These are phyloP conservation scores for Drosophila repletoides DNA, from an alignment of 1,140 invertebrate genomes.

Conservation along the genomic window DNA sequence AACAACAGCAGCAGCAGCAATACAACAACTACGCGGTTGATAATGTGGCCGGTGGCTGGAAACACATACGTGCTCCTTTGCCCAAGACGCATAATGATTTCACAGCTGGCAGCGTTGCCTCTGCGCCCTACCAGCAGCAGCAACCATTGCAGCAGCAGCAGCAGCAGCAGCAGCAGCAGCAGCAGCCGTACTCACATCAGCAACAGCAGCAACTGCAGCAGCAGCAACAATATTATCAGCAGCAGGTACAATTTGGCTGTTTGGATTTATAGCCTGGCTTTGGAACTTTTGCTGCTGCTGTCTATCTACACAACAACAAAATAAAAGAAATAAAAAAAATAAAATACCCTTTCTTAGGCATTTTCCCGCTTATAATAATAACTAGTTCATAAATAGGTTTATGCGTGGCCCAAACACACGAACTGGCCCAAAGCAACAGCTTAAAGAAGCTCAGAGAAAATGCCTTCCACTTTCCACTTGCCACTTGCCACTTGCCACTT, in stretches of 20 bases:
- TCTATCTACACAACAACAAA: constrained; percentile 22
- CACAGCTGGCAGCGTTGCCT: constrained; percentile 24
- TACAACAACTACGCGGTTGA: constrained; percentile 29
- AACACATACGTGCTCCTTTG: constrained; percentile 64
- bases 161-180: constrained; percentile 24
- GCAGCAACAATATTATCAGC: constrained; percentile 79
- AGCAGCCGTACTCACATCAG: constrained; percentile 40
- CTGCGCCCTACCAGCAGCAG: constrained; percentile 24
- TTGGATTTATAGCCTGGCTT: constrained; percentile 53
- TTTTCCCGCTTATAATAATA: constrained; percentile 1
- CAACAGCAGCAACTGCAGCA: constrained; percentile 71
- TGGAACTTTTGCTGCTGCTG: constrained; percentile 54
- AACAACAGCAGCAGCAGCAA: constrained; percentile 20
- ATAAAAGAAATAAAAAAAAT: too few relatives aligned
- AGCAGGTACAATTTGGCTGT: constrained; percentile 66
- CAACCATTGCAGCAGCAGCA: constrained; percentile 15
- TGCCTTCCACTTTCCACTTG: too few relatives aligned
- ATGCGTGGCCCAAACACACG: neutral
- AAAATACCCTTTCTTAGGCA: constrained; percentile 16
- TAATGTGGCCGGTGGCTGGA: constrained; percentile 61
- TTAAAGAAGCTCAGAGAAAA: too few relatives aligned
- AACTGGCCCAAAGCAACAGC: too few relatives aligned
- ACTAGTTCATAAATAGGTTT: constrained; percentile 1
- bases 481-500: too few relatives aligned
- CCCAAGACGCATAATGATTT: constrained; percentile 55